phyloP scores from a whole-genome alignment of 2,113 vertebrate genomes.

The Catagonus wagneri region DNA sequence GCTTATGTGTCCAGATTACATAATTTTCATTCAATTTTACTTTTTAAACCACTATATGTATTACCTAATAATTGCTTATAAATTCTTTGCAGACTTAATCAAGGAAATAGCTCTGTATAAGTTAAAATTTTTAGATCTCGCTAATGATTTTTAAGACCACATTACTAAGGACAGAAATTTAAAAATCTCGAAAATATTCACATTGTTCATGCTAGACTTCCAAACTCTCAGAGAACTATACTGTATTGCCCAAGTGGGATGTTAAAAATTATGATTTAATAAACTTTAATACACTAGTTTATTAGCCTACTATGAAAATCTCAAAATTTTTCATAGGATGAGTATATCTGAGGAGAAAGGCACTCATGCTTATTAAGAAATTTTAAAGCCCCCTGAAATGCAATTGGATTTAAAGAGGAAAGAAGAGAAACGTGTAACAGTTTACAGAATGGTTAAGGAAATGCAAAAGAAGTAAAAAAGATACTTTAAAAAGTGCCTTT shows the following conservation, averaged over 20 bases:
- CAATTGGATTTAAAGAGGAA: slow-evolving; percentile 54
- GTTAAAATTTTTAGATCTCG: not conserved
- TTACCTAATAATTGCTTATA: not conserved
- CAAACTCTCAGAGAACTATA: not conserved
- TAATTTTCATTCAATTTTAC: slow-evolving; percentile 19
- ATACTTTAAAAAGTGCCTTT: slow-evolving; percentile 3
- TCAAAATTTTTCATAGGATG: not conserved
- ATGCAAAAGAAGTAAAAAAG: not conserved
- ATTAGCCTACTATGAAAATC: not conserved
- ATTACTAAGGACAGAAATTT: not conserved
- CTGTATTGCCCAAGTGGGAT: not conserved
- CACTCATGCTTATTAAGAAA: not conserved
- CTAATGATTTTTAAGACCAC: not conserved
- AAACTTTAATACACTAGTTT: slow-evolving; percentile 19
- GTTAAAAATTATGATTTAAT: slow-evolving; percentile 20
- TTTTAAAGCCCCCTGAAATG: not conserved
- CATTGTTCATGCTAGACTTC: not conserved
- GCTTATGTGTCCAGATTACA: not conserved
- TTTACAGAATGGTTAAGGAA: slow-evolving; percentile 53
- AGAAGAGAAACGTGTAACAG: slow-evolving; percentile 36
- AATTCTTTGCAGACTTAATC: not conserved
- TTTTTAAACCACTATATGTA: not conserved
- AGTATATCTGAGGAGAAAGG: not conserved
- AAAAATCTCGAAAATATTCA: not conserved
- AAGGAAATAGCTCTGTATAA: not conserved